Evolutionary conservation across 2,888 invertebrate genomes (phyloP).

Genomic region (Hartigia nigra): DNA sequence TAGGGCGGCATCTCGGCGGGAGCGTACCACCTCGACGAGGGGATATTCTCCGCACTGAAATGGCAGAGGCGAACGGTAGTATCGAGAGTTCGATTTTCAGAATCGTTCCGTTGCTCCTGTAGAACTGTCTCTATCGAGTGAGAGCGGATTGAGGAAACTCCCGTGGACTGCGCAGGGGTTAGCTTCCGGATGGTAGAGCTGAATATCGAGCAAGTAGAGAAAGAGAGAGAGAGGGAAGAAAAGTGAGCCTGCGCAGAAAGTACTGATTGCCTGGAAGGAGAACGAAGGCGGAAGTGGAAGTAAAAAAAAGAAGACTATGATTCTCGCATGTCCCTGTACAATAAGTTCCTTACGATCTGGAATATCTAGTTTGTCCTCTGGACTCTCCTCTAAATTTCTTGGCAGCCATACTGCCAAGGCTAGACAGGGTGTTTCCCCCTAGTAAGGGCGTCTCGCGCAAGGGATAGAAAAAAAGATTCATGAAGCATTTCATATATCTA

Average conservation of each 20-base stretch:
- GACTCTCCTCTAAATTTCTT: not conserved
- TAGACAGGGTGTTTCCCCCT: not conserved
- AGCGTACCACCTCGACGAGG: not conserved
- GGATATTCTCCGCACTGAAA: not conserved
- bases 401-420: not conserved
- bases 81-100: not conserved
- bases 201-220: not conserved
- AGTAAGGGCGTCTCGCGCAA: not conserved
- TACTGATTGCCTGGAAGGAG: not conserved
- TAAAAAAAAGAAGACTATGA: not conserved
- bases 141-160: not conserved
- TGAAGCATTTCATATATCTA: not conserved
- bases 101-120: not conserved
- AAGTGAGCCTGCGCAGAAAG: not conserved
- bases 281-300: not conserved
- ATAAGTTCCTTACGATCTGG: not conserved
- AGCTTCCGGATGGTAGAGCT: not conserved
- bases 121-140: not conserved
- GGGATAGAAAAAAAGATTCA: not conserved
- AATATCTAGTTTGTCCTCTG: not conserved
- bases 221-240: constrained; percentile 7
- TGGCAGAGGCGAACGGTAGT: not conserved
- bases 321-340: not conserved
- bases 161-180: constrained; percentile 4
- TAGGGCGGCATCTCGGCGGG: not conserved